Conservation (phyloP, 2,797 vertebrate species). For the Melanitta fusca region DNA sequence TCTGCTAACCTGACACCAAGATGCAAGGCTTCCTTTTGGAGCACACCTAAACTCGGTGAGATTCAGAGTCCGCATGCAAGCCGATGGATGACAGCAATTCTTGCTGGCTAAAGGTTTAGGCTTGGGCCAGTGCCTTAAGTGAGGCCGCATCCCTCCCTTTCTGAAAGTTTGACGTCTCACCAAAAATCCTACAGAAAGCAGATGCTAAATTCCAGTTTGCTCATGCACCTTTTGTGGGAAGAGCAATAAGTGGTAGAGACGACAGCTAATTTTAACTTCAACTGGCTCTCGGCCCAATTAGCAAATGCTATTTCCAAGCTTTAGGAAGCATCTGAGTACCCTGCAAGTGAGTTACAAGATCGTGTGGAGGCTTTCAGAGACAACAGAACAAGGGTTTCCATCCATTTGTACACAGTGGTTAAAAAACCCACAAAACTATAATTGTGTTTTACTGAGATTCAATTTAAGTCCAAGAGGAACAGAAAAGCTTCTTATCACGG, state of each 20-base stretch:
- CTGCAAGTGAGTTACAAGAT: neutral
- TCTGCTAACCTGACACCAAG: no score
- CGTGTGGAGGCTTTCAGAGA: neutral
- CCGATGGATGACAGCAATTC: neutral
- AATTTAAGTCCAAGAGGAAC: neutral
- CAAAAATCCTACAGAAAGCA: neutral
- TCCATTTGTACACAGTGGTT: neutral
- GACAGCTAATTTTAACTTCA: neutral
- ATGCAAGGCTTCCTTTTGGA: neutral
- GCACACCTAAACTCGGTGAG: neutral
- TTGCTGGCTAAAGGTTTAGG: neutral
- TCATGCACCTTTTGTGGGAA: neutral
- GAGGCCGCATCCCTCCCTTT: neutral
- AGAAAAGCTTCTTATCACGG: neutral
- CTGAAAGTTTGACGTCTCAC: neutral
- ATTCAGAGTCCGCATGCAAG: neutral
- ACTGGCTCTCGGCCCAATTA: neutral
- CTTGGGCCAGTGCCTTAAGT: neutral
- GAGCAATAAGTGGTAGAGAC: neutral
- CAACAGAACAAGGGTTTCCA: neutral
- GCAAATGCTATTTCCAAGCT: neutral
- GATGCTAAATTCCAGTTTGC: neutral
- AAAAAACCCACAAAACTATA: neutral
- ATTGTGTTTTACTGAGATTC: neutral
- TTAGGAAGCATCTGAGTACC: neutral